Base-by-base conservation (phyloP, 2,113 vertebrate species). In the Lepisosteus osseus region DNA sequence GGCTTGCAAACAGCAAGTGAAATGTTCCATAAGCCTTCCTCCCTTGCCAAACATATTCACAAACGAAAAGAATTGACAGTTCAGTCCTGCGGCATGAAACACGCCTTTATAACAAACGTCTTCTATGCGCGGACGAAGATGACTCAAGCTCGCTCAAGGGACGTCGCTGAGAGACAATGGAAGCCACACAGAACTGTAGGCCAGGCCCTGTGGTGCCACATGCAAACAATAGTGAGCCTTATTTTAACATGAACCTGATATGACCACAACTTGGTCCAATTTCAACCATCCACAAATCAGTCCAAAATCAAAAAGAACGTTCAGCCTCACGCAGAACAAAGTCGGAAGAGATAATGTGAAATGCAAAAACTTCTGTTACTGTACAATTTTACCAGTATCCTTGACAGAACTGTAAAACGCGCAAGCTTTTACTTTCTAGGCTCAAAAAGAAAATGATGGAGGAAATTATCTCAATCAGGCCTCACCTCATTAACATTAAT, bases 401-500 rank as follows among this genome's bases (percentile, higher is more conserved):
- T 29, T 29, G 29, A 29, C 29, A 29, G 29, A 29, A 29, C 29
- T 29, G 29, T 29, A 29, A 29, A 29, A 29, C 29, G 29, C 2
- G 29, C 29, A 29, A 29, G 29, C 29, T 1, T 29, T 29, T 29
- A 29, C 29, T 29, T 29, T 29, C 29, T 29, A 29, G 29, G 29
- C 29, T 29, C 29, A 29, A 29, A 29, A 29, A 29, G 29, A 29
- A 29, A 29, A 29, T 29, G 29, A 29, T 29, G 29, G 29, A 29
- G 29, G 29, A 29, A 29, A 29, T 1, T 29, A 29, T 29, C 29
- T 29, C 29, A n/a, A 14, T 59, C 13, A 12, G 11, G 42, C 4
- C 86, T 84, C 91, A 94, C 93, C 93, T 94, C 93, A 0, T 94
- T 94, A 91, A 94, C 92, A 74, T 94, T 94, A 90, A 93, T 93